Evolutionary conservation across 1,140 invertebrate genomes (phyloP).

Genomic region (Lysiphlebus fabarum): DNA sequence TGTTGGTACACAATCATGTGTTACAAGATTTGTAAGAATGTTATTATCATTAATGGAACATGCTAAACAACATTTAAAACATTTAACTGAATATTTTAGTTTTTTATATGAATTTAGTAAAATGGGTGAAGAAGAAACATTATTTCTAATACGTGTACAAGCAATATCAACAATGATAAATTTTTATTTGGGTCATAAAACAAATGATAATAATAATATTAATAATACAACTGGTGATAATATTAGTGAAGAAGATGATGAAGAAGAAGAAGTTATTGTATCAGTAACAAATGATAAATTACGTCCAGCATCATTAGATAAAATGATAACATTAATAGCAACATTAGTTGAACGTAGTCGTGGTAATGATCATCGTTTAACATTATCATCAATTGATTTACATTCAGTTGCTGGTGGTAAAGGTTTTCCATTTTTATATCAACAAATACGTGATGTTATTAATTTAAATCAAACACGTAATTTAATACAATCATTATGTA

Average conservation of each 20-base stretch:
- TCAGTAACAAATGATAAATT: slow-evolving; percentile 72
- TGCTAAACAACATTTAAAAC: slow-evolving; percentile 79
- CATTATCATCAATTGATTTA: slow-evolving; percentile 76
- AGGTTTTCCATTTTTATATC: slow-evolving; percentile 89
- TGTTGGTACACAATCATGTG: slow-evolving; percentile 81
- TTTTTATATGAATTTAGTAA: slow-evolving; percentile 90
- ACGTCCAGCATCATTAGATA: slow-evolving; percentile 86
- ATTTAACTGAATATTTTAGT: slow-evolving; percentile 88
- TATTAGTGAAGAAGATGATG: slow-evolving; percentile 74
- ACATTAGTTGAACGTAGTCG: slow-evolving; percentile 84
- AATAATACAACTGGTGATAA: slow-evolving; percentile 58
- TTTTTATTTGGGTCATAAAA: slow-evolving; percentile 85
- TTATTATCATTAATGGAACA: slow-evolving; percentile 87
- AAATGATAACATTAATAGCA: slow-evolving; percentile 90
- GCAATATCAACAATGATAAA: slow-evolving; percentile 86
- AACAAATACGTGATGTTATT: slow-evolving; percentile 89
- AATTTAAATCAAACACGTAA: slow-evolving; percentile 89
- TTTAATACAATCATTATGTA: slow-evolving; percentile 85
- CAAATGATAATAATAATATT: slow-evolving; percentile 49
- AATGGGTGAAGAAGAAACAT: slow-evolving; percentile 89
- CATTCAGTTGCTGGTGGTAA: slow-evolving; percentile 82
- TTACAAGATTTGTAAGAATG: slow-evolving; percentile 87
- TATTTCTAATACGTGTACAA: slow-evolving; percentile 81
- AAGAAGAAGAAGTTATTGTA: slow-evolving; percentile 73
- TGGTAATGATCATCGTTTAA: slow-evolving; percentile 69